Base-by-base conservation (phyloP, 2,113 vertebrate genomes). In the Taxidea taxus region DNA sequence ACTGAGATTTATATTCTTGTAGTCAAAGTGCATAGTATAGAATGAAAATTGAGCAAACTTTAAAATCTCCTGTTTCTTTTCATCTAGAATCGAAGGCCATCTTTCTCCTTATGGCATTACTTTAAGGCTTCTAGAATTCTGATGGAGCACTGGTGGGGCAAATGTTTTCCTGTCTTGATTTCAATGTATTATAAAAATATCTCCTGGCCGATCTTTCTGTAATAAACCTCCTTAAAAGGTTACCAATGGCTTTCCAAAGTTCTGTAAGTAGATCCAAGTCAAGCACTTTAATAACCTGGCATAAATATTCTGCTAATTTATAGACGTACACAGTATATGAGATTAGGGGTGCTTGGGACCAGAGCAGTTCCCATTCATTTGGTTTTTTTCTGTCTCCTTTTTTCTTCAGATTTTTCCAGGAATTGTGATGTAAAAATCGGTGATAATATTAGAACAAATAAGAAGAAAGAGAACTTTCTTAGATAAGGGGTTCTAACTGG, bases 191-290 rank as follows among this genome's bases (percentile, higher is more conserved):
- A n/a, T 4, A 29, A 77, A 92, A 72, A 83, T n/a, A 39, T 25
- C 64, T 8, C 31, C 34, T 16, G 13, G 74, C 51, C 39, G 56
- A 15, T 37, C n/a, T 37, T 77, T 83, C 37, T 80, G 60, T 23
- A 89, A 77, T 75, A 85, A 85, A 74, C 42, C n/a, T 85, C n/a
- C 51, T 97, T 95, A 47, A 70, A 94, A 62, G 34, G 44, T 75
- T 37, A 60, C 23, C 11, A 20, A 34, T 29, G 9, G 25, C 42
- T 80, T 80, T 78, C 47, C 10, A 51, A 64, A 44, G 42, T 81
- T 82, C 66, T 66, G 2, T 56, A 49, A 64, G 15, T 80, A 54
- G 21, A 54, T 37, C n/a, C n/a, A 15, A 14, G 77, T 29, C 14
- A 14, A 21, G 25, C 0, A n/a, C 66, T 56, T 66, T 12, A 39